Base-by-base conservation (phyloP, 2,797 vertebrate species). In the Aulostomus chinensis region DNA sequence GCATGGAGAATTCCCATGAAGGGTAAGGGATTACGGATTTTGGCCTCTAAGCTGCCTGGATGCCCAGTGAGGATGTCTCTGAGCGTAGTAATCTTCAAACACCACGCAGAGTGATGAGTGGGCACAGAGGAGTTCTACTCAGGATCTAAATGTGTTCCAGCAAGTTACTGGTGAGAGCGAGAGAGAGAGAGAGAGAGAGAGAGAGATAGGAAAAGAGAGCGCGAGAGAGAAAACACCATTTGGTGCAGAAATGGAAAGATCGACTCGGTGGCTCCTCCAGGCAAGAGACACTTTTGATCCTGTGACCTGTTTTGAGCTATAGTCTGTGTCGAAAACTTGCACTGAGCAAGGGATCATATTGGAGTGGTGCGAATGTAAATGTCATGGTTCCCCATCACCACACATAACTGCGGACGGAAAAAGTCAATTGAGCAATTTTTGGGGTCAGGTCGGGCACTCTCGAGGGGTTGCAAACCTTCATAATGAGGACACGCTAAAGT, bases 71-170 rank as follows among this genome's bases (percentile, higher is more conserved):
- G 87, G 87, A 89, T 87, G 87, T 83, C 80, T 89, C 74, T 81
- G 83, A 85, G 85, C 78, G 58, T 79, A 84, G 84, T 90, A 89
- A 90, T 90, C 89, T 90, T 89, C 89, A 90, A 89, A 89, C 87
- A 80, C 67, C 80, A 86, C 76, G 77, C 85, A 78, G 82, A 87
- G 81, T 86, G 87, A 88, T 89, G 86, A 89, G 84, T 86, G 85
- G 79, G 82, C 87, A 88, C 86, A 47, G 74, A 87, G 84, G 84
- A 86, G 69, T 86, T 84, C 85, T 72, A 73, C 77, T 83, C 81
- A 66, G 83, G 82, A 87, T 88, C 80, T 81, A 83, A 87, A 89
- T 84, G 77, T 80, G 83, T 85, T 87, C 82, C 75, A 81, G 81
- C 72, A 62, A 82, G 75, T 87, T 85, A 83, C 64, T 72, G 62